phyloP scores from a whole-genome alignment of 2,888 invertebrate species.

The Drosophila paucipuncta region DNA sequence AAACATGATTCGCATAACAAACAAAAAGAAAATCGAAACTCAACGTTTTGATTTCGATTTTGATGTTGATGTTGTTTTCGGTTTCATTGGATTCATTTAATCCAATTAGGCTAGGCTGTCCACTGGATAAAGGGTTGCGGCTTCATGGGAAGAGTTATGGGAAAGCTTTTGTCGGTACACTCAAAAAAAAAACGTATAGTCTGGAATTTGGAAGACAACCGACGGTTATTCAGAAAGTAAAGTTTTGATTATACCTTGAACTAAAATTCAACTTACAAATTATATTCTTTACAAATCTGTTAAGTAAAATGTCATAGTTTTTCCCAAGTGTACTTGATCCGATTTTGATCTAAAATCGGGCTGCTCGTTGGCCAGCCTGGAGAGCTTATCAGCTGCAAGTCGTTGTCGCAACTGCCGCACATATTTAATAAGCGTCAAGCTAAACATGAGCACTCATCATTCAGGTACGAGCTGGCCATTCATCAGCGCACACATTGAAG shows the following conservation, averaged over 20 bases:
- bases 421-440: constrained; percentile 76
- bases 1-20: constrained; percentile 74
- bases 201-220: neutral
- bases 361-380: neutral
- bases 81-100: constrained; percentile 72
- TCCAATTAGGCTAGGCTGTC: constrained; percentile 72
- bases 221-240: neutral
- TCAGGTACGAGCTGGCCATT: constrained; percentile 50
- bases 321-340: constrained; percentile 31
- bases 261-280: neutral
- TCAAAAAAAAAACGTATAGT: neutral
- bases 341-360: constrained; percentile 24
- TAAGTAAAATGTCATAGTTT: neutral
- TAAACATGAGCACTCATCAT: constrained; percentile 72
- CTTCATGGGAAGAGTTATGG: constrained; percentile 64
- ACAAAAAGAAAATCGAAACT: constrained; percentile 29
- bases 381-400: constrained; percentile 62
- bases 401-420: constrained; percentile 59
- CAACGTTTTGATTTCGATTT: constrained; percentile 51
- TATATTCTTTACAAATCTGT: neutral
- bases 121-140: constrained; percentile 41
- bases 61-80: constrained; percentile 71
- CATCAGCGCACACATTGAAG: constrained; percentile 57
- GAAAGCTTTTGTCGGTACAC: constrained; percentile 56
- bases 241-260: neutral